Evolutionary conservation across 2,888 invertebrate genomes (phyloP), one percentile per base, ranked within the genome.

Genomic region (Anoncus sp.): DNA sequence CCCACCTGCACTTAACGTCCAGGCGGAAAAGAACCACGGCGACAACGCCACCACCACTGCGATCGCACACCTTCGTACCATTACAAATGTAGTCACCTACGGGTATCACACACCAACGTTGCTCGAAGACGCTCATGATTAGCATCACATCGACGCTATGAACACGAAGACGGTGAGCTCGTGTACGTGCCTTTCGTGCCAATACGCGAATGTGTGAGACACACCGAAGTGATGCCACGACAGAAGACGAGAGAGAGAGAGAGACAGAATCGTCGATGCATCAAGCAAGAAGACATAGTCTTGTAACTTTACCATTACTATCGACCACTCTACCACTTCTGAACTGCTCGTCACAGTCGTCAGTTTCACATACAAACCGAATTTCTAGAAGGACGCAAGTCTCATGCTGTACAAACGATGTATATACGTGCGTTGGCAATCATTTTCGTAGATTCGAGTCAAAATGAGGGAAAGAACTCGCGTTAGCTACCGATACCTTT

Each of bases 11-110:
- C 67, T 59, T 57, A 62, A 63, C 57, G 75, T 27, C 67, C 65
- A 35, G 59, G 84, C 85, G 87, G 85, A 88, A 88, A 90, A 88
- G 87, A 89, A 90, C 86, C 85, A 86, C 88, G 85, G 86, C 86
- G 89, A 90, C 87, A 49, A 65, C 49, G 72, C 82, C 77, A 84
- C 84, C 81, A 84, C 84, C 82, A 84, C 83, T 82, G 72, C 75
- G 22, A 47, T 20, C 14, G 14, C 53, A 55, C 38, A 49, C 53
- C 27, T 20, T 20, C 27, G 10, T 43, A 53, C 47, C 51, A 43
- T 51, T 31, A 14, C 63, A 27, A 14, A 27, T 40, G 14, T 14
- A 18, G 16, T 20, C 43, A 51, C 63, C 16, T 74, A 49, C 14
- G 57, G 31, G 22, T 59, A 59, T 55, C 74, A 22, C 65, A 22